Percentiles rank a stretch among this genome's conserved stretches.
phyloP scores from a whole-genome alignment of 2,113 vertebrate species.

The Plotosus lineatus region DNA sequence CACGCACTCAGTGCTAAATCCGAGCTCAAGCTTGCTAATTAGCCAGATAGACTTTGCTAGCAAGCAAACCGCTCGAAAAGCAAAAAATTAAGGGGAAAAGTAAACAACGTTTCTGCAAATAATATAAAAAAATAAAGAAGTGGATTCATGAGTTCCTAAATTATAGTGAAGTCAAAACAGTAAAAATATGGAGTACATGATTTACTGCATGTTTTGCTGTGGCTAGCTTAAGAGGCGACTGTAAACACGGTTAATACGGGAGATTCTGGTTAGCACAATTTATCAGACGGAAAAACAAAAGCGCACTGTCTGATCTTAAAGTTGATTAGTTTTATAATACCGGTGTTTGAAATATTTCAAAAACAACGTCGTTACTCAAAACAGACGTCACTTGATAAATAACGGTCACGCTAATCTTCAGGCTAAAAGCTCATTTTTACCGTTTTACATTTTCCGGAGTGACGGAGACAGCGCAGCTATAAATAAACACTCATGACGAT shows the following conservation, averaged over 20 bases:
- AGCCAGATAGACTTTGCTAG: neutral
- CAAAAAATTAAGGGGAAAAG: neutral
- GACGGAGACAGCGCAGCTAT: neutral
- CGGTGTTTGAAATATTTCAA: too few species aligned
- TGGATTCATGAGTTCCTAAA: too few species aligned
- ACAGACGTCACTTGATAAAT: neutral
- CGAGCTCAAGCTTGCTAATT: neutral
- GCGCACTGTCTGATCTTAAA: too few species aligned
- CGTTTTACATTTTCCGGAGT: neutral
- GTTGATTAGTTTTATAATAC: too few species aligned
- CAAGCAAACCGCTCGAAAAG: neutral
- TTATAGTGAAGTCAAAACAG: too few species aligned
- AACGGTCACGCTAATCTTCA: neutral
- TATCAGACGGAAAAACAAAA: neutral
- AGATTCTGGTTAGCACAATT: neutral
- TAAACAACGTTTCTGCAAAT: neutral
- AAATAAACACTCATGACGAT: neutral
- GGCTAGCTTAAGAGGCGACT: neutral
- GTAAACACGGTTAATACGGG: constrained; percentile 15
- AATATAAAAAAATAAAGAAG: neutral
- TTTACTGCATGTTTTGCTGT: too few species aligned
- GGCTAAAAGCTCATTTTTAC: neutral
- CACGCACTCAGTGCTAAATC: neutral
- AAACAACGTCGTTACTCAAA: too few species aligned
- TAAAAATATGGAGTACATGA: too few species aligned